phyloP scores from a whole-genome alignment of 2,888 invertebrate species.

The Eustalomyia histrio region DNA sequence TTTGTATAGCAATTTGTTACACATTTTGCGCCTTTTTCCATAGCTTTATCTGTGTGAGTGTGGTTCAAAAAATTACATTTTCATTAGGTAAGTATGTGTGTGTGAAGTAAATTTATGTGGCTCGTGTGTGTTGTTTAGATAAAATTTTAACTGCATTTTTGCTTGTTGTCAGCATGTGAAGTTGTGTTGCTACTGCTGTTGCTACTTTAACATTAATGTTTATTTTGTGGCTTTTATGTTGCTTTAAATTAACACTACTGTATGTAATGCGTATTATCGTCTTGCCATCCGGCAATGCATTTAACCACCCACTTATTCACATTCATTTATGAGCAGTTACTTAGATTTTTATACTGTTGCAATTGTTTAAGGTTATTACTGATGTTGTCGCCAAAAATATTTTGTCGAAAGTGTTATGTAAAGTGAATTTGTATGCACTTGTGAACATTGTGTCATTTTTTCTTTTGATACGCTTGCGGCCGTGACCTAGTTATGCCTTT shows the following conservation, averaged over 20 bases:
- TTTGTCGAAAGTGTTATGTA: conserved; percentile 16
- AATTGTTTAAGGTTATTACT: too few species aligned
- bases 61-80: too few species aligned
- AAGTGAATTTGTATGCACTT: conserved; percentile 50
- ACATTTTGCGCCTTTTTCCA: too few species aligned
- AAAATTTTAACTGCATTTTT: not conserved
- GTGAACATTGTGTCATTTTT: conserved; percentile 11
- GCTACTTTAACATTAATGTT: not conserved
- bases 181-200: conserved; percentile 16
- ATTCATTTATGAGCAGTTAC: too few species aligned
- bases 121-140: not conserved
- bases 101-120: not conserved
- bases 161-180: too few species aligned
- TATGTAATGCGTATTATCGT: conserved; percentile 9
- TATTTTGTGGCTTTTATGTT: conserved; percentile 10
- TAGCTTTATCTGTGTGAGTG: too few species aligned
- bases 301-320: too few species aligned
- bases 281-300: too few species aligned
- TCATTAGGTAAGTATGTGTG: too few species aligned
- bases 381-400: too few species aligned
- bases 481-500: conserved; percentile 50
- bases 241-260: conserved; percentile 27
- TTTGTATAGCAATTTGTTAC: too few species aligned
- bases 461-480: conserved; percentile 29
- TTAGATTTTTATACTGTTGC: too few species aligned